phyloP scores from a whole-genome alignment of 2,797 vertebrate genomes.

The Natrix natrix region DNA sequence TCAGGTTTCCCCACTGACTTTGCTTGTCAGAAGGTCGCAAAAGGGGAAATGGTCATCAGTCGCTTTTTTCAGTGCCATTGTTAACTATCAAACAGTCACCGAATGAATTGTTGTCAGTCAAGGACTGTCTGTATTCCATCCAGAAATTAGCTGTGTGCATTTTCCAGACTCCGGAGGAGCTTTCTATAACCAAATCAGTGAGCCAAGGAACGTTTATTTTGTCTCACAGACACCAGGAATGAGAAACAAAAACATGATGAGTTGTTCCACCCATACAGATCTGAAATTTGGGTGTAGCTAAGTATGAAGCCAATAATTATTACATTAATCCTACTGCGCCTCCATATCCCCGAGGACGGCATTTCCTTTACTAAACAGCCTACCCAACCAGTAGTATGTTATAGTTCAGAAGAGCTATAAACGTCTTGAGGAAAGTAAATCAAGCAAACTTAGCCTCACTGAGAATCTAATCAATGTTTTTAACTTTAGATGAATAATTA shows the following conservation, averaged over 20 bases:
- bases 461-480: background rate
- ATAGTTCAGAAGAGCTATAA: background rate
- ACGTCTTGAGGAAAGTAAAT: background rate
- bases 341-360: constrained; percentile 7
- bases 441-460: background rate
- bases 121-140: no score
- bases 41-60: no score
- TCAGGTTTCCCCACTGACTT: no score
- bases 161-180: background rate
- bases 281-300: constrained; percentile 33
- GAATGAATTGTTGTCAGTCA: no score
- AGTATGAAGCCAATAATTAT: constrained; percentile 11
- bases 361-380: constrained; percentile 13
- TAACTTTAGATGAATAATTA: background rate
- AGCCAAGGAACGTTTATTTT: constrained; percentile 18
- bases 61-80: no score
- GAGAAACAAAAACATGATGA: background rate
- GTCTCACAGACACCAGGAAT: background rate
- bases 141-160: background rate
- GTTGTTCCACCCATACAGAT: constrained; percentile 36
- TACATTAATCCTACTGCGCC: constrained; percentile 24
- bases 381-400: constrained; percentile 2
- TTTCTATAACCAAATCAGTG: background rate
- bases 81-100: no score
- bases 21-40: no score